Conservation (phyloP, 2,797 vertebrate species). For the Chloroceryle amazona region DNA sequence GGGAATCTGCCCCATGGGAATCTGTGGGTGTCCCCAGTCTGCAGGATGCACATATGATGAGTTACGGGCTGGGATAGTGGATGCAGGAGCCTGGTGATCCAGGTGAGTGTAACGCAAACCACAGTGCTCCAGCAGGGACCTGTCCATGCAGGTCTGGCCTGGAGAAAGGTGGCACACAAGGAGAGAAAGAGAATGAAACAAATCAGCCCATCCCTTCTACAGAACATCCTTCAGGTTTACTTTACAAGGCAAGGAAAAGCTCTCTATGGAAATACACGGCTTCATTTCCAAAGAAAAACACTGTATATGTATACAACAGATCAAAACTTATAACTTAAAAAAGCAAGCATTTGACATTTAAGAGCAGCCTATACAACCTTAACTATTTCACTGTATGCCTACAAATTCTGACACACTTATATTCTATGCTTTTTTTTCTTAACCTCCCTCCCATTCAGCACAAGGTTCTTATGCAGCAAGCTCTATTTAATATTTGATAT, state of each 20-base stretch:
- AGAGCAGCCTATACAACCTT: neutral
- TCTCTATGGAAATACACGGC: neutral
- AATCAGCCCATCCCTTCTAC: neutral
- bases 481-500: neutral
- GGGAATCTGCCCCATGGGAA: neutral
- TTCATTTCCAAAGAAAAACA: neutral
- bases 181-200: neutral
- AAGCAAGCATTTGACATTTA: neutral
- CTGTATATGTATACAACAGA: neutral
- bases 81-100: neutral
- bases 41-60: neutral
- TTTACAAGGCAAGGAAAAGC: neutral
- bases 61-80: fast-evolving
- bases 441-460: neutral
- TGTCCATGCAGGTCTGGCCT: neutral
- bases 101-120: neutral
- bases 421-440: neutral
- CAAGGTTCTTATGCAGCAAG: neutral
- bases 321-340: neutral
- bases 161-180: neutral
- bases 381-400: neutral
- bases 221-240: neutral
- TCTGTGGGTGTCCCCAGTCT: neutral
- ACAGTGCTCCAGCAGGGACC: neutral
- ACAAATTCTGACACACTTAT: neutral